Evolutionary conservation across 2,113 vertebrate genomes (phyloP), one percentile per base, ranked within the genome.

Genomic region (Nerophis lumbriciformis): DNA sequence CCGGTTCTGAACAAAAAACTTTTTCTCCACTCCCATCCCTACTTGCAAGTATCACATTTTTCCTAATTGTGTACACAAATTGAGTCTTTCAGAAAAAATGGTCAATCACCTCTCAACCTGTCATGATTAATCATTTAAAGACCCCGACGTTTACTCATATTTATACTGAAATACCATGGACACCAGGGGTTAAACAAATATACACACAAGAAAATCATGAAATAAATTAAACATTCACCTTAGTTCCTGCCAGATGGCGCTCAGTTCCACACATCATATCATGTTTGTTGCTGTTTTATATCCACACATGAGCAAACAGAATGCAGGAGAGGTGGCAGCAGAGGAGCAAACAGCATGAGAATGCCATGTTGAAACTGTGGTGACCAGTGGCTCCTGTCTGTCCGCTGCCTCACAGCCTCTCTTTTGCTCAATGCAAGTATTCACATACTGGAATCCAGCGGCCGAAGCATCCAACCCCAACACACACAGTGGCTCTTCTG

Each of bases 341-440:
- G 65, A 61, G 73, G 77, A 79, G 78, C 80, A 85, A 86, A 85
- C 84, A 85, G 77, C 73, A 52, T 58, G 81, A 82, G 81, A 78
- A 79, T 82, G 83, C 78, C 76, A 48, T 85, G 77, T 88, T 86
- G 81, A 81, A 88, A 80, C 88, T 85, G 85, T 83, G 85, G 80
- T 85, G 83, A 87, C 85, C 75, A 65, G 69, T 76, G 83, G 85
- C 87, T 88, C 88, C 82, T 85, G 77, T 70, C 80, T 83, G 84
- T 83, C 84, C 84, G 63, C 73, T 80, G 80, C 73, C 77, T 73
- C 76, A 63, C 75, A 71, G 81, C 72, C 56, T 57, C 69, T 71
- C 78, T 70, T 70, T 78, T 59, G 65, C 76, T 91, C 82, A 91
- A 90, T 90, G 88, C 83, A 82, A 73, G 82, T 85, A 90, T 89